A percentile compares a stretch with the other conserved stretches of the same genome.
These are phyloP conservation scores for Microplitis mediator DNA, from an alignment of 1,140 invertebrate species.

Conservation along the genomic window DNA sequence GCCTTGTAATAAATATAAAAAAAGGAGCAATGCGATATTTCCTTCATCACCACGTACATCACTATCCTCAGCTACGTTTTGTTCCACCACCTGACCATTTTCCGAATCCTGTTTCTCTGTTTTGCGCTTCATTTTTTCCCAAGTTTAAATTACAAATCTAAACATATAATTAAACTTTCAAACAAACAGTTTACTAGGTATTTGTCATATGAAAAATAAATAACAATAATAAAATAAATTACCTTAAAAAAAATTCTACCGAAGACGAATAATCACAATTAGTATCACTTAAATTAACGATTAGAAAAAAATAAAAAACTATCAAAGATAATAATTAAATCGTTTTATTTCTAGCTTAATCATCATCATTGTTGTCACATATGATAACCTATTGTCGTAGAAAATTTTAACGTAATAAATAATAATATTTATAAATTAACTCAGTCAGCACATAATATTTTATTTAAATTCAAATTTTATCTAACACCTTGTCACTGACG, in stretches of 20 bases:
- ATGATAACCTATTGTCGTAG: conserved; percentile 6
- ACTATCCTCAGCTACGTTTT: conserved; percentile 47
- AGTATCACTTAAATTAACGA: neutral
- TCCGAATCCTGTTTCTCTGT: conserved; percentile 29
- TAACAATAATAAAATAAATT: neutral
- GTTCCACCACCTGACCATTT: conserved; percentile 26
- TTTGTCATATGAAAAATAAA: neutral
- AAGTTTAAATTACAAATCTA: neutral
- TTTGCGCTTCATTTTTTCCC: conserved; percentile 36
- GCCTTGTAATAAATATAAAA: conserved; percentile 94
- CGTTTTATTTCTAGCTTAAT: conserved; percentile 16
- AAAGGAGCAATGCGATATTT: conserved; percentile 85
- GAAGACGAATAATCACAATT: too few relatives aligned
- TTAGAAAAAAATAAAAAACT: neutral
- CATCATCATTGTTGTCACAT: conserved; percentile 7
- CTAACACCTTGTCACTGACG: neutral
- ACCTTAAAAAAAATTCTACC: too few relatives aligned
- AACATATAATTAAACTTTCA: neutral
- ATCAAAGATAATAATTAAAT: neutral
- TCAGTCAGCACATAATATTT: too few relatives aligned
- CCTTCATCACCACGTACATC: conserved; percentile 74
- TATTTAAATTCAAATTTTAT: neutral
- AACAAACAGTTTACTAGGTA: neutral
- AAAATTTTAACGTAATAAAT: neutral
- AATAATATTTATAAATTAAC: neutral